phyloP scores from a whole-genome alignment of 53 echinoderm and acorn worm species.

The Zoroaster sp. region DNA sequence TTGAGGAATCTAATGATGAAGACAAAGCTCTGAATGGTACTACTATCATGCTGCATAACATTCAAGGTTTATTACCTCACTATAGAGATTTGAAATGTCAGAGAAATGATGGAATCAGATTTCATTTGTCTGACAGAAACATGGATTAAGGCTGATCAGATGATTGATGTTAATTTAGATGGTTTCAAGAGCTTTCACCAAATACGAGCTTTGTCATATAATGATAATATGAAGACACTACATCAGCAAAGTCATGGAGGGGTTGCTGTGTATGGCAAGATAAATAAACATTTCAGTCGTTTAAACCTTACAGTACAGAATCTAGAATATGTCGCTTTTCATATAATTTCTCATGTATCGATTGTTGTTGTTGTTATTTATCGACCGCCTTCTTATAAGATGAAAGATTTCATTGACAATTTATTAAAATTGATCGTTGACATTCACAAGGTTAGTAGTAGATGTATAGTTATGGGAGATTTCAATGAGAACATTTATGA shows the following conservation, averaged over 20 bases:
- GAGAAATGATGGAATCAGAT: neutral
- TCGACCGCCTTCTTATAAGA: neutral
- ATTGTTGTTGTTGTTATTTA: neutral
- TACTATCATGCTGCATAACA: slow-evolving; percentile 26
- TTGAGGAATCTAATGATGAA: neutral
- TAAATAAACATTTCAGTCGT: neutral
- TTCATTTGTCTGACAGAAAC: slow-evolving; percentile 56
- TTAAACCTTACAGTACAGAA: neutral
- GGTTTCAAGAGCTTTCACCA: neutral
- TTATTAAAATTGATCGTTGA: neutral
- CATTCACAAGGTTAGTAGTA: too few relatives aligned
- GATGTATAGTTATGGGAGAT: too few relatives aligned
- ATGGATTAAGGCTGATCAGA: neutral
- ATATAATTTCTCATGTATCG: neutral
- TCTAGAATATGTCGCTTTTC: neutral
- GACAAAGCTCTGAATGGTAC: neutral
- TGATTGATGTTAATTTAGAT: neutral
- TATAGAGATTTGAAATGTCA: slow-evolving; percentile 17
- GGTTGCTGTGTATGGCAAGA: neutral
- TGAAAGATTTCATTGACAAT: neutral
- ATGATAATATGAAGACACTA: neutral
- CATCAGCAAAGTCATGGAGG: neutral
- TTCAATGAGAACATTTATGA: too few relatives aligned
- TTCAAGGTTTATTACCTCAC: slow-evolving; percentile 48
- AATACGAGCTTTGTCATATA: too few relatives aligned